Evolutionary conservation across 2,797 vertebrate genomes (phyloP).

Genomic region (Microctenopoma stevenorrisi): DNA sequence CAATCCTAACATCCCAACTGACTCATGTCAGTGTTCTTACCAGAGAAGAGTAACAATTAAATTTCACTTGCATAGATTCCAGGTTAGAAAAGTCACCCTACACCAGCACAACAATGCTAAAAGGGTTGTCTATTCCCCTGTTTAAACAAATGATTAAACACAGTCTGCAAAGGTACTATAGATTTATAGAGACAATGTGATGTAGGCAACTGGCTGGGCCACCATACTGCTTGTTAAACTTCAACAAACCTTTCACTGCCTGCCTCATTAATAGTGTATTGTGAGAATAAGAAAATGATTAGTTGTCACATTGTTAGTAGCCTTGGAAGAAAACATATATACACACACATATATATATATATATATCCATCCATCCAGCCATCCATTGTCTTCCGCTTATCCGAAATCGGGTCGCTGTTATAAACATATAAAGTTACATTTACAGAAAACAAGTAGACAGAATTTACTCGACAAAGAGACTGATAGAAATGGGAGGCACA

Average conservation of each 20-base stretch:
- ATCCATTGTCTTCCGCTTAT: too few relatives aligned
- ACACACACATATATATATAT: too few relatives aligned
- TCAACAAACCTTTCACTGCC: slow-evolving; percentile 30
- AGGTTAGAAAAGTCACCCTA: slow-evolving; percentile 1
- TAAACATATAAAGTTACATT: background rate
- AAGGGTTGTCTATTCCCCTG: background rate
- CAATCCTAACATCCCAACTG: background rate
- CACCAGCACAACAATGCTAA: background rate
- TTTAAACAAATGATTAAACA: slow-evolving; percentile 23
- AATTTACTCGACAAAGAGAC: background rate
- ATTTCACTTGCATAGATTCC: background rate
- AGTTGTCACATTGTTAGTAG: slow-evolving; percentile 51
- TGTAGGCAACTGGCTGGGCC: slow-evolving; percentile 7
- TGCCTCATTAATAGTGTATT: slow-evolving; percentile 57
- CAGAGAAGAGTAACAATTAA: background rate
- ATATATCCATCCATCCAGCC: too few relatives aligned
- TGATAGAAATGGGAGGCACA: background rate
- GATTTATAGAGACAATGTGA: slow-evolving; percentile 50
- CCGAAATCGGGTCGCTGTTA: background rate
- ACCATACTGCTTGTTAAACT: slow-evolving; percentile 45
- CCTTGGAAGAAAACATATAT: slow-evolving; percentile 6
- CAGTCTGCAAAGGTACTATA: slow-evolving; percentile 24
- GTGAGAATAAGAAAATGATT: slow-evolving; percentile 57
- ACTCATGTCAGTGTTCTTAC: background rate
- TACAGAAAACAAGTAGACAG: background rate